These are phyloP conservation scores for Lordiphosa fenestrarum DNA, from an alignment of 2,888 invertebrate species.

Conservation along the genomic window DNA sequence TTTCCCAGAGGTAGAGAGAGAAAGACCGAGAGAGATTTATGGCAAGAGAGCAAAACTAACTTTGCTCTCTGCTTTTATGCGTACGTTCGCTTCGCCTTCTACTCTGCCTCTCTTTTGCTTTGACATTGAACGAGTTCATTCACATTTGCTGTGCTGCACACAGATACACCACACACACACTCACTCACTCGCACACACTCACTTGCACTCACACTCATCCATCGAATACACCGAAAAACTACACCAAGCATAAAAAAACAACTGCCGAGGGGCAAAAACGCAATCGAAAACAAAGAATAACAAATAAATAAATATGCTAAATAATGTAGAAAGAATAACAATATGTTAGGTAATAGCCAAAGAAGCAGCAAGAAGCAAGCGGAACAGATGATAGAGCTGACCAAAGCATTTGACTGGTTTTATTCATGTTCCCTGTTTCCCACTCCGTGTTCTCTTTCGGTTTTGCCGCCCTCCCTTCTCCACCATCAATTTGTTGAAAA, in stretches of 20 bases:
- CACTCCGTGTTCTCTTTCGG: background rate
- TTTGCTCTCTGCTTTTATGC: constrained; percentile 39
- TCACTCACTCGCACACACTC: constrained; percentile 39
- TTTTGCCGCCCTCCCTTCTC: constrained; percentile 20
- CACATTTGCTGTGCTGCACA: constrained; percentile 75
- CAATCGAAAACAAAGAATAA: constrained; percentile 30
- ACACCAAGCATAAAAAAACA: constrained; percentile 61
- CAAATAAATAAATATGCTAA: constrained; percentile 69
- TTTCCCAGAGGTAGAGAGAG: constrained; percentile 8
- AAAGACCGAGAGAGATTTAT: background rate
- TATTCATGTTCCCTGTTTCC: constrained; percentile 4
- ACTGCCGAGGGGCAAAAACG: constrained; percentile 22
- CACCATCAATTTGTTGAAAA: constrained; percentile 21
- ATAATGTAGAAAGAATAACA: constrained; percentile 63
- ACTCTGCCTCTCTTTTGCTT: constrained; percentile 30
- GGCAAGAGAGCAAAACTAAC: constrained; percentile 2
- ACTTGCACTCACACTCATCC: constrained; percentile 45
- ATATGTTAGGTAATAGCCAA: constrained; percentile 30
- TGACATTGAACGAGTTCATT: constrained; percentile 81
- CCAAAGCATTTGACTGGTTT: constrained; percentile 35
- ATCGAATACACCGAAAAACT: constrained; percentile 50
- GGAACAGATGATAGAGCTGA: constrained; percentile 21
- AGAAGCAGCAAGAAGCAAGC: constrained; percentile 1
- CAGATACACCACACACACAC: constrained; percentile 25
- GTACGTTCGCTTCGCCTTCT: constrained; percentile 33